phyloP scores from a whole-genome alignment of 2,888 invertebrate species.

The Drosophila ustulata region DNA sequence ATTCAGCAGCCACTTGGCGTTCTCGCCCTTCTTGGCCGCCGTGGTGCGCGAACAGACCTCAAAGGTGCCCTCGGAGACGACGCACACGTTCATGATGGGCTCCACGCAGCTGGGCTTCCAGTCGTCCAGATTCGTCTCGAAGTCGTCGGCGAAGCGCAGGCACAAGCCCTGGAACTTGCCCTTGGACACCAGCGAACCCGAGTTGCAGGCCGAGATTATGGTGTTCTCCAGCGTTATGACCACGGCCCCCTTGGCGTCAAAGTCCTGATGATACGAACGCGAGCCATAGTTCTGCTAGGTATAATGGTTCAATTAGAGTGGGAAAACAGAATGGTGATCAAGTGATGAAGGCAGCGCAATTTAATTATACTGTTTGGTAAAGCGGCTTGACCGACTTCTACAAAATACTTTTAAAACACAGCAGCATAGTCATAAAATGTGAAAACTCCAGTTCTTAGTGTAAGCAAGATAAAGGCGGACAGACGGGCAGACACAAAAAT shows the following conservation, averaged over 20 bases:
- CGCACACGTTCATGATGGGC: conserved; percentile 94
- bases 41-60: conserved; percentile 94
- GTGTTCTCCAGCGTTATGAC: conserved; percentile 98
- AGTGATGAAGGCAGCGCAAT: not conserved
- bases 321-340: not conserved
- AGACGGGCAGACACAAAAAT: too few relatives aligned
- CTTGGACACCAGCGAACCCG: conserved; percentile 97
- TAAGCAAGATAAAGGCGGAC: too few relatives aligned
- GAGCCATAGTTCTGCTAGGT: conserved; percentile 87
- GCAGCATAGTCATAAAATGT: too few relatives aligned
- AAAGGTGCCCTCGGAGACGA: conserved; percentile 99
- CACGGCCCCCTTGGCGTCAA: conserved; percentile 94
- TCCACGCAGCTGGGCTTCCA: conserved; percentile 97
- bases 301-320: not conserved
- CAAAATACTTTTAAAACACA: too few relatives aligned
- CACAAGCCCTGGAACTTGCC: conserved; percentile 96
- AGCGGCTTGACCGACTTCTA: too few relatives aligned
- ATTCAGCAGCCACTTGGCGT: conserved; percentile 99
- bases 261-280: conserved; percentile 89
- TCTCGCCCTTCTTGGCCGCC: conserved; percentile 93
- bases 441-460: too few relatives aligned
- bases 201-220: conserved; percentile 96
- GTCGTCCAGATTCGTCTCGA: conserved; percentile 97
- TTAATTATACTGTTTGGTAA: not conserved
- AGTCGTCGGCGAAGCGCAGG: conserved; percentile 98